Base-by-base conservation (phyloP, 1,140 invertebrate genomes). In the Papilio polyxenes region DNA sequence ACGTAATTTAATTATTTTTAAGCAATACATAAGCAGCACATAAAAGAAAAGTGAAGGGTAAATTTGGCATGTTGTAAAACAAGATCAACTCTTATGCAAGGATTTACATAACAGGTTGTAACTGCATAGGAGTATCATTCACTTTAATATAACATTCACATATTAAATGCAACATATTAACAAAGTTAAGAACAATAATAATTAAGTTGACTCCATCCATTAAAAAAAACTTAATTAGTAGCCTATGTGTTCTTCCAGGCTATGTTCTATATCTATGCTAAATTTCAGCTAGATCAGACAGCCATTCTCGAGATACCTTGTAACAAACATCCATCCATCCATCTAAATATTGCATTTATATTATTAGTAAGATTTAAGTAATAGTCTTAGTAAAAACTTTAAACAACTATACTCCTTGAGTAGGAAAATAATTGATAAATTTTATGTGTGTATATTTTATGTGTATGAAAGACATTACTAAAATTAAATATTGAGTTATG, bases 21-120 rank as follows among this genome's bases (percentile, higher is more conserved):
- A 44, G 31, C 3, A 44, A 40, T 10, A 17, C 48, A n/a, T 31
- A 31, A 48, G 6, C 17, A 40, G 10, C 40, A 13, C 9, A 31
- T 6, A 40, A 53, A 8, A 56, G 37, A 79, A 79, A 79, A 79
- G 77, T 79, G 77, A 79, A 79, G 77, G 77, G 77, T 79, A 44
- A 56, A 62, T 62, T 79, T 62, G 15, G 37, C 17, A 13, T 53
- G 37, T 79, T 79, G 37, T 56, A 53, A 59, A 62, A 79, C 56
- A 62, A 37, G 76, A 79, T 79, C 62, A 31, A 62, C 37, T 40
- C 77, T 79, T 79, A 59, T 79, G 56, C 56, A 79, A 79, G 77
- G 20, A n/a, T 79, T 79, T 79, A 79, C 40, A 62, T 79, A 79
- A 79, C 56, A 56, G 48, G 75, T 77, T 77, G 49, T 49, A 49